Evolutionary conservation across 2,888 invertebrate genomes (phyloP).

Genomic region (Luffia ferchaultella): DNA sequence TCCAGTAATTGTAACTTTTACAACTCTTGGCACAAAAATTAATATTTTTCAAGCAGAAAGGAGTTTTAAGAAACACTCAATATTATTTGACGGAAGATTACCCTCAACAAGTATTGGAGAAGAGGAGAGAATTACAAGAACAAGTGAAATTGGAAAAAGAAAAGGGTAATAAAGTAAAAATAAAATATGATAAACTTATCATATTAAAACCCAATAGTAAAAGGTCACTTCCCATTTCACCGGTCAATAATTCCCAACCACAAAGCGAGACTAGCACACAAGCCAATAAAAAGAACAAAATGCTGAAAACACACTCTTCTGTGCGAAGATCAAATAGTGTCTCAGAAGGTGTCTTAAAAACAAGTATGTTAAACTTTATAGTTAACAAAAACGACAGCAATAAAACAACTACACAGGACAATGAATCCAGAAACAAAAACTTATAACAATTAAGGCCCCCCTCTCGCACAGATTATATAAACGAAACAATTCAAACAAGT

Average conservation of each 20-base stretch:
- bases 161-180: slow-evolving; percentile 1
- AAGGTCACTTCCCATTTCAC: slow-evolving; percentile 4
- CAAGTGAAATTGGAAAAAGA: slow-evolving; percentile 4
- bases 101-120: too few relatives aligned
- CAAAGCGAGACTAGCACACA: slow-evolving; percentile 6
- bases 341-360: slow-evolving; percentile 16
- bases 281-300: slow-evolving; percentile 14
- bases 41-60: too few relatives aligned
- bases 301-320: slow-evolving; percentile 1
- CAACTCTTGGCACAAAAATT: too few relatives aligned
- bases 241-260: slow-evolving; percentile 3
- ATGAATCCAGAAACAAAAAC: neutral
- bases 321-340: slow-evolving; percentile 11
- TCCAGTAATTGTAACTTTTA: too few relatives aligned
- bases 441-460: neutral
- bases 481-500: slow-evolving; percentile 3
- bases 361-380: slow-evolving; percentile 15
- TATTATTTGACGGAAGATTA: too few relatives aligned
- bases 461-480: slow-evolving; percentile 1
- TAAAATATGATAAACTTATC: neutral
- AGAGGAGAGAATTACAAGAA: slow-evolving; percentile 5
- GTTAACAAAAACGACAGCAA: slow-evolving; percentile 10
- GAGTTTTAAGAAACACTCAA: too few relatives aligned
- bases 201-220: neutral
- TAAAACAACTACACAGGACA: neutral